A percentile compares a stretch with the other conserved stretches of the same genome.
Conservation (phyloP, 1,140 invertebrate species). For the Drosophila tristis region DNA sequence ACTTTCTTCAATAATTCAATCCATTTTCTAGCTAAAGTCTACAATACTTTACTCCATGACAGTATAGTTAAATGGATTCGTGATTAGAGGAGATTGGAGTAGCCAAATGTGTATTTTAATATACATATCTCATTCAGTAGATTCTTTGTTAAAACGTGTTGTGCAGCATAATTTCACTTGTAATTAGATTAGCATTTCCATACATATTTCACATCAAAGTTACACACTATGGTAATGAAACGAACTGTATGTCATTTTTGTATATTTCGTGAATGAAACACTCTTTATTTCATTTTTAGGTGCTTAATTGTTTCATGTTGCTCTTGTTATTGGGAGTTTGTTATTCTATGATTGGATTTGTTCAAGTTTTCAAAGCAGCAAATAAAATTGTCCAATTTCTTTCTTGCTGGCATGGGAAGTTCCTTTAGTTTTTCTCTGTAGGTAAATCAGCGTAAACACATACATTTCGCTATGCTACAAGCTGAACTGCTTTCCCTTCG, state of each 20-base stretch:
- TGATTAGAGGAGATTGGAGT: no score
- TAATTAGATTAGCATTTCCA: no score
- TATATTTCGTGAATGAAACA: background rate
- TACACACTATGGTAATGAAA: no score
- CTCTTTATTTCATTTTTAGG: slow-evolving; percentile 28
- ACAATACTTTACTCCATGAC: no score
- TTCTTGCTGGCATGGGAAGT: background rate
- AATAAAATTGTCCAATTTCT: slow-evolving; percentile 4
- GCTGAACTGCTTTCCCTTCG: slow-evolving; percentile 1
- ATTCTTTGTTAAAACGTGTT: no score
- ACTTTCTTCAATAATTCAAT: background rate
- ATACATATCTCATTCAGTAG: no score
- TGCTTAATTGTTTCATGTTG: slow-evolving; percentile 14
- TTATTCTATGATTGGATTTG: slow-evolving; percentile 19
- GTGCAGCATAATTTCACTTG: background rate
- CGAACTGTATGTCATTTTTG: no score
- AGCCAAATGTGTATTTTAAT: no score
- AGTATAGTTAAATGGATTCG: no score
- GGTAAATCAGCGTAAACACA: slow-evolving; percentile 38
- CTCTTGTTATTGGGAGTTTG: slow-evolving; percentile 53
- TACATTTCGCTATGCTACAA: slow-evolving; percentile 59
- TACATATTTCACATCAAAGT: no score
- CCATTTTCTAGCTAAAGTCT: no score
- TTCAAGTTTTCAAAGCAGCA: slow-evolving; percentile 46
- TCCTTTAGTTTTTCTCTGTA: slow-evolving; percentile 8